phyloP scores from a whole-genome alignment of 2,797 vertebrate species.

The Staurois parvus region DNA sequence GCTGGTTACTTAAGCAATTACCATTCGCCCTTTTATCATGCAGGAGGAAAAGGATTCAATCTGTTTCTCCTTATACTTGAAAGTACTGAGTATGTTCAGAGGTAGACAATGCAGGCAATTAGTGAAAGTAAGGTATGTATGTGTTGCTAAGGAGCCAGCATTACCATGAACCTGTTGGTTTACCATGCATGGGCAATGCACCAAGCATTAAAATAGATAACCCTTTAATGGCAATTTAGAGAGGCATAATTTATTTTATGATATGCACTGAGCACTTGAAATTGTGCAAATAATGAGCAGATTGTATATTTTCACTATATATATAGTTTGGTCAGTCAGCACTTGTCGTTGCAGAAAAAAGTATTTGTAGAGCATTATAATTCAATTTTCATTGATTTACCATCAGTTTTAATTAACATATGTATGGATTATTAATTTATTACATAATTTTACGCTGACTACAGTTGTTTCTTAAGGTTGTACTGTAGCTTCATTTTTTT shows the following conservation, averaged over 20 bases:
- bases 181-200: not conserved
- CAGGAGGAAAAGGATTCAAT: no score
- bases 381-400: not conserved
- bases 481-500: not conserved
- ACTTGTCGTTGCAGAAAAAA: not conserved
- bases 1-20: no score
- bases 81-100: no score
- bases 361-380: not conserved
- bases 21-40: no score
- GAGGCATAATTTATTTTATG: no score
- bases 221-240: no score
- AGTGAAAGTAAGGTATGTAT: no score
- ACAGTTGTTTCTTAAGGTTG: not conserved
- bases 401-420: not conserved
- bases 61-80: no score
- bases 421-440: not conserved
- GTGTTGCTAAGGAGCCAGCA: not conserved
- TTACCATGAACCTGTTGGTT: not conserved
- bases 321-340: constrained; percentile 1
- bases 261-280: not conserved
- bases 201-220: not conserved
- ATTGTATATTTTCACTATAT: not conserved
- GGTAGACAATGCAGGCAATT: no score
- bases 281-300: not conserved
- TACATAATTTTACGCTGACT: not conserved